Percentiles rank a stretch among this genome's conserved stretches.
Conservation (phyloP, 2,888 invertebrate genomes). For the Lobophora halterata region DNA sequence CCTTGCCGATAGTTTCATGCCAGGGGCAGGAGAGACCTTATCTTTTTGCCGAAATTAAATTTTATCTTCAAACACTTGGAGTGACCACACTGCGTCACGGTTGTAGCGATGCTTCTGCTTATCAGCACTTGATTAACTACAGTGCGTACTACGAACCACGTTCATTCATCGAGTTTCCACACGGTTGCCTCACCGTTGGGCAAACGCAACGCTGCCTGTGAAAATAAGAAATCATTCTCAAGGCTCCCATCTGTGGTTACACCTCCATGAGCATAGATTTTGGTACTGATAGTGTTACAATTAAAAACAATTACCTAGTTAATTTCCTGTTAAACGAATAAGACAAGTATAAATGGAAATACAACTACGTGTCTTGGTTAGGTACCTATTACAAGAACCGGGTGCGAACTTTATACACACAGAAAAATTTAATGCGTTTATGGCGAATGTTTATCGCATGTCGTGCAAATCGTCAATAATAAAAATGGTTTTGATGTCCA, state of each 20-base stretch:
- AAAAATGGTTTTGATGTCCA: too few relatives aligned
- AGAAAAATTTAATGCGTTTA: too few relatives aligned
- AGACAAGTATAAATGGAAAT: slow-evolving; percentile 35
- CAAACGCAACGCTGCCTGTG: slow-evolving; percentile 57
- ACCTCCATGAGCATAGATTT: slow-evolving; percentile 56
- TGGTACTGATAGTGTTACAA: slow-evolving; percentile 52
- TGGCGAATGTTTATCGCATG: too few relatives aligned
- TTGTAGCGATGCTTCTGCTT: slow-evolving; percentile 38
- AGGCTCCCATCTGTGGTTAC: slow-evolving; percentile 63
- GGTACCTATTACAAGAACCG: too few relatives aligned
- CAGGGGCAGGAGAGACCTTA: too few relatives aligned
- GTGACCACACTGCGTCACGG: too few relatives aligned
- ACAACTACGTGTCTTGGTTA: too few relatives aligned
- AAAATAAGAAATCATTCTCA: slow-evolving; percentile 67
- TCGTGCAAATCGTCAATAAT: too few relatives aligned
- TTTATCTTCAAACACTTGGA: too few relatives aligned
- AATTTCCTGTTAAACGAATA: slow-evolving; percentile 53
- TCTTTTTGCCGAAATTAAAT: too few relatives aligned
- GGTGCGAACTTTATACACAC: too few relatives aligned
- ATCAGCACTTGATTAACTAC: slow-evolving; percentile 43
- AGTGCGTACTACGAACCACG: slow-evolving; percentile 38
- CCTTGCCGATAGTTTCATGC: too few relatives aligned
- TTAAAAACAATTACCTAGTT: slow-evolving; percentile 56
- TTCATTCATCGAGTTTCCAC: slow-evolving; percentile 31
- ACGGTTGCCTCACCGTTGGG: slow-evolving; percentile 46